Evolutionary conservation across 2,797 vertebrate species (phyloP).

Genomic region (Pterois miles): DNA sequence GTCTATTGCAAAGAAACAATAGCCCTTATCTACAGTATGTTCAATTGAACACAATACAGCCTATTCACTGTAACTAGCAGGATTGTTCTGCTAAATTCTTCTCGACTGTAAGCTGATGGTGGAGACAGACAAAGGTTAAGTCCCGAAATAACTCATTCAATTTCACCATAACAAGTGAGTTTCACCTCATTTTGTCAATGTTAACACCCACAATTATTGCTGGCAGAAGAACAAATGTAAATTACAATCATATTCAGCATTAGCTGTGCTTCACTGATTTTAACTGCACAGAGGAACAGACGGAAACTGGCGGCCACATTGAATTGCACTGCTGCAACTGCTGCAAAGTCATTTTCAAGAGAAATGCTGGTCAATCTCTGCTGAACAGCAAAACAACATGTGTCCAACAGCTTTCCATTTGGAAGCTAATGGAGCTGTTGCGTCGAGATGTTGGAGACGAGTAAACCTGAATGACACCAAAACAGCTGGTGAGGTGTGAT

Average conservation of each 20-base stretch:
- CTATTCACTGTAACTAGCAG: neutral
- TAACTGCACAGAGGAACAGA: constrained; percentile 44
- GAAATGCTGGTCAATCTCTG: constrained; percentile 51
- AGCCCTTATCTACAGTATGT: constrained; percentile 18
- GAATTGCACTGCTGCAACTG: constrained; percentile 15
- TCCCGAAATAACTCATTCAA: constrained; percentile 20
- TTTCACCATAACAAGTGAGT: constrained; percentile 37
- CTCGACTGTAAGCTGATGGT: constrained; percentile 22
- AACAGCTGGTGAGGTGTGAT: constrained; percentile 52
- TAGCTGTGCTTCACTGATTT: constrained; percentile 29
- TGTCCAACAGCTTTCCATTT: constrained; percentile 62
- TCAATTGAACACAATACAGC: constrained; percentile 10
- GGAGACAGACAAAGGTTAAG: constrained; percentile 5
- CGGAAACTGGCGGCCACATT: constrained; percentile 24
- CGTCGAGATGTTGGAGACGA: constrained; percentile 39
- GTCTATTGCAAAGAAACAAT: constrained; percentile 3
- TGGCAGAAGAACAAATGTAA: constrained; percentile 42
- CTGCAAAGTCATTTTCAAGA: constrained; percentile 49
- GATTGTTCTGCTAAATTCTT: constrained; percentile 23
- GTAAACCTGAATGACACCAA: constrained; percentile 53
- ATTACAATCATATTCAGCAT: constrained; percentile 45
- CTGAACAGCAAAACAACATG: constrained; percentile 62
- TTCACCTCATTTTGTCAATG: constrained; percentile 42
- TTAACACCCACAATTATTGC: constrained; percentile 44
- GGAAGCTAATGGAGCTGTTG: constrained; percentile 55